Conservation (phyloP, 2,888 invertebrate genomes). For the Thera obeliscata region DNA sequence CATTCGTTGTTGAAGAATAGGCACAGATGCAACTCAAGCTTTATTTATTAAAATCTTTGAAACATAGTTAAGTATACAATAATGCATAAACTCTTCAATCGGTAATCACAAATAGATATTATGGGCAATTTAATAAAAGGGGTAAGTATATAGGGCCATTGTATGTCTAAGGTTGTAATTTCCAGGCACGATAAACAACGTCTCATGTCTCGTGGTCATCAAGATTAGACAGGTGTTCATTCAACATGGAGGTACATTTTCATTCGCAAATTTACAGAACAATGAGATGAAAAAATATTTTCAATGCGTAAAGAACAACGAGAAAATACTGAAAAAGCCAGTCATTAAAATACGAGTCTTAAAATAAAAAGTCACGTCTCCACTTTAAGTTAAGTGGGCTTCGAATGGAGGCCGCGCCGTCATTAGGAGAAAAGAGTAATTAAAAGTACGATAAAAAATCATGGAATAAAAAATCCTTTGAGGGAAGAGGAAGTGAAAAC, state of each 20-base stretch:
- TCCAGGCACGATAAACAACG: too few relatives aligned
- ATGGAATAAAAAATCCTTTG: constrained; percentile 51
- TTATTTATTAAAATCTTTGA: too few relatives aligned
- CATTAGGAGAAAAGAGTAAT: constrained; percentile 79
- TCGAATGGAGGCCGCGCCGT: constrained; percentile 69
- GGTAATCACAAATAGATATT: too few relatives aligned
- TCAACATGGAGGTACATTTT: not conserved
- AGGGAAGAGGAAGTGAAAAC: constrained; percentile 41
- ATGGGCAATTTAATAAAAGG: too few relatives aligned
- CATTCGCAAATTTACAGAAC: not conserved
- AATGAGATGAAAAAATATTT: not conserved
- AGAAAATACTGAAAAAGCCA: constrained; percentile 38
- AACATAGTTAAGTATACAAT: too few relatives aligned
- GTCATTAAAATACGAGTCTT: constrained; percentile 44
- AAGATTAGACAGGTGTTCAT: too few relatives aligned
- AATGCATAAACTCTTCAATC: too few relatives aligned
- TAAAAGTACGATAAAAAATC: constrained; percentile 78
- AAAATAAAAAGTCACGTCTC: constrained; percentile 75
- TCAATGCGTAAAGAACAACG: constrained; percentile 44
- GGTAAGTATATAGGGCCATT: too few relatives aligned
- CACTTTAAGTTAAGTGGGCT: constrained; percentile 69
- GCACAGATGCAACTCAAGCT: too few relatives aligned
- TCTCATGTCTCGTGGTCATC: too few relatives aligned
- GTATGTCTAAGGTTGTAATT: too few relatives aligned
- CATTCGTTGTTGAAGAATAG: too few relatives aligned